These are phyloP conservation scores for Poecilobothrus nobilitatus DNA, from an alignment of 2,888 invertebrate species.

Conservation along the genomic window DNA sequence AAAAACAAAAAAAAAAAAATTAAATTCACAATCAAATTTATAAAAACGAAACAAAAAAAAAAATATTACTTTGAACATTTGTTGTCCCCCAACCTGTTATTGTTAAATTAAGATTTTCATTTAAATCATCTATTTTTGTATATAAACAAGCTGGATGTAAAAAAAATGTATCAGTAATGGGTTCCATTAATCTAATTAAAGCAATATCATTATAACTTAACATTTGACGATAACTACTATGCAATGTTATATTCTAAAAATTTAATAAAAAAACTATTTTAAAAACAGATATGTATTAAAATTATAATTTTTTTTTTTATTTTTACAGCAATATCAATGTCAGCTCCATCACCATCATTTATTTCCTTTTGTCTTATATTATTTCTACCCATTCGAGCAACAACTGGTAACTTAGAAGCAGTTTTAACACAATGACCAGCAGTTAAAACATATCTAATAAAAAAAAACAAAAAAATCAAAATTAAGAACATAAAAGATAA, in stretches of 20 bases:
- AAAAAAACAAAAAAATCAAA: background rate
- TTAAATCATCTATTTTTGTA: slow-evolving; percentile 28
- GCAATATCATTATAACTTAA: slow-evolving; percentile 35
- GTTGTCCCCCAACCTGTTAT: slow-evolving; percentile 37
- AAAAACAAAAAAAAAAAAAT: slow-evolving; percentile 5
- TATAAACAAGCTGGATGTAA: slow-evolving; percentile 32
- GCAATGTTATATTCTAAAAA: slow-evolving; percentile 29
- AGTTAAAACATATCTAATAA: slow-evolving; percentile 21
- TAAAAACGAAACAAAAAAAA: no score
- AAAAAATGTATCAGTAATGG: slow-evolving; percentile 20
- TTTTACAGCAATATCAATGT: slow-evolving; percentile 29
- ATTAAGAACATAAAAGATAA: background rate
- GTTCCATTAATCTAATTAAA: slow-evolving; percentile 28
- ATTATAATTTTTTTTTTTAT: background rate
- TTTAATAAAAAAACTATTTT: background rate
- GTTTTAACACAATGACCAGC: slow-evolving; percentile 34
- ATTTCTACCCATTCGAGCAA: slow-evolving; percentile 32
- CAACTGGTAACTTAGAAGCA: slow-evolving; percentile 25
- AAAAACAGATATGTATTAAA: background rate
- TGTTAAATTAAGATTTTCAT: slow-evolving; percentile 24
- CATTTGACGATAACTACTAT: slow-evolving; percentile 29
- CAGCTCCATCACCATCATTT: slow-evolving; percentile 20
- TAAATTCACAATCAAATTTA: background rate
- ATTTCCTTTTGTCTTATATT: slow-evolving; percentile 11
- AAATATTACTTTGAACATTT: slow-evolving; percentile 28